Conservation (phyloP, 2,888 invertebrate genomes). For the Hyles lineata region DNA sequence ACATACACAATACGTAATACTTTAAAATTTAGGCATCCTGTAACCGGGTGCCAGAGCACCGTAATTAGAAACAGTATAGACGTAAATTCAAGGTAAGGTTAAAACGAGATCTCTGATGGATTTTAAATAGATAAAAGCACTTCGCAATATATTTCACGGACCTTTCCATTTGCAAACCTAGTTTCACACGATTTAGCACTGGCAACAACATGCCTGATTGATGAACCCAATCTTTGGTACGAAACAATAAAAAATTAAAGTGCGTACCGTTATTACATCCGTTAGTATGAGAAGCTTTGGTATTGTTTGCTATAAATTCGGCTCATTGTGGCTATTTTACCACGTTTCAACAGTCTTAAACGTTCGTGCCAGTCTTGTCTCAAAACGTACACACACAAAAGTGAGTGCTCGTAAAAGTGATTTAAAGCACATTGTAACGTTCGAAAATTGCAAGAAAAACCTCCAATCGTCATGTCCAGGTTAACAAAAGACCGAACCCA, state of each 20-base stretch:
- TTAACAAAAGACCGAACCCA: too few species aligned
- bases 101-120: slow-evolving; percentile 29
- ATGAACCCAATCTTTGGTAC: slow-evolving; percentile 9
- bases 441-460: too few species aligned
- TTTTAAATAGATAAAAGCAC: slow-evolving; percentile 37
- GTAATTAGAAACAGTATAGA: slow-evolving; percentile 27
- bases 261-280: slow-evolving; percentile 25
- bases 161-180: slow-evolving; percentile 44
- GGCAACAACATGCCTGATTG: slow-evolving; percentile 38
- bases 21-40: slow-evolving; percentile 25
- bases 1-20: slow-evolving; percentile 20
- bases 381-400: neutral
- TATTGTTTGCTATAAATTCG: slow-evolving; percentile 15
- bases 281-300: slow-evolving; percentile 20
- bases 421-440: too few species aligned
- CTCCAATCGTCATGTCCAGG: too few species aligned
- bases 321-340: neutral
- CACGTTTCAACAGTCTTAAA: neutral
- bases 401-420: too few species aligned
- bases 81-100: slow-evolving; percentile 32
- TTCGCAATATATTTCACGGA: slow-evolving; percentile 40
- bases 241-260: slow-evolving; percentile 30
- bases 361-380: neutral
- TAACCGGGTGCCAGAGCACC: slow-evolving; percentile 8
- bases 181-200: slow-evolving; percentile 33